These are phyloP conservation scores for Paramisgurnus dabryanus DNA, from an alignment of 2,113 vertebrate genomes.

Conservation along the genomic window DNA sequence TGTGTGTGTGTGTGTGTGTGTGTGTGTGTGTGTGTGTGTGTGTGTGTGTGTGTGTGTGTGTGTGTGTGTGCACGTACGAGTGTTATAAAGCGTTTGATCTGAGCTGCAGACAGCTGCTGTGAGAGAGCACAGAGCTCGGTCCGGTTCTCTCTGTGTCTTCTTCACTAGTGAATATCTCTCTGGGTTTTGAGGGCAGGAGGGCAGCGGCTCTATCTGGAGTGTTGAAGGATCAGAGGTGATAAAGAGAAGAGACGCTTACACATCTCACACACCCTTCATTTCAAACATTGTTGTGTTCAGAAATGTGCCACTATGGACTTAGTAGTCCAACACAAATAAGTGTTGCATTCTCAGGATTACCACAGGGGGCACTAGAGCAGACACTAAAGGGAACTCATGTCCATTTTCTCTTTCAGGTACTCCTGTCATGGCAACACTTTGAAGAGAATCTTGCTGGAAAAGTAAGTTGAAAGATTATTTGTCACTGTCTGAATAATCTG, in stretches of 20 bases:
- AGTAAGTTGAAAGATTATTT: too few relatives aligned
- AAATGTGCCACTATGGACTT: neutral
- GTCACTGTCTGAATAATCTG: too few relatives aligned
- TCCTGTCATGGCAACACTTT: too few relatives aligned
- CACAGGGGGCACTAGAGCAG: too few relatives aligned
- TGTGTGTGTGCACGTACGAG: neutral
- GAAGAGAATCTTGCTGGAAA: too few relatives aligned
- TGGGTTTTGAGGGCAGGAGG: constrained; percentile 13
- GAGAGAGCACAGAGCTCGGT: neutral
- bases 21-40: neutral
- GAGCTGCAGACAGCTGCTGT: constrained; percentile 9
- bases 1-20: too few relatives aligned
- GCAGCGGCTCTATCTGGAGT: constrained; percentile 22
- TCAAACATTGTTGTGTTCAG: neutral
- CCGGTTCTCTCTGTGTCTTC: neutral
- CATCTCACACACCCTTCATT: neutral
- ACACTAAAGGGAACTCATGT: too few relatives aligned
- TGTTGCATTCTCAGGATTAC: neutral
- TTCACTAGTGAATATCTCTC: constrained; percentile 7
- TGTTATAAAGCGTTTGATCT: neutral
- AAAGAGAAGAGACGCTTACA: neutral
- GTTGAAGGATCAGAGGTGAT: constrained; percentile 30
- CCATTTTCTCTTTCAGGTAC: too few relatives aligned
- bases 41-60: neutral
- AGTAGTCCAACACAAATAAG: neutral